Evolutionary conservation across 1,140 invertebrate species (phyloP), one percentile per base, ranked within the genome.

Genomic region (Bombus fervidus): DNA sequence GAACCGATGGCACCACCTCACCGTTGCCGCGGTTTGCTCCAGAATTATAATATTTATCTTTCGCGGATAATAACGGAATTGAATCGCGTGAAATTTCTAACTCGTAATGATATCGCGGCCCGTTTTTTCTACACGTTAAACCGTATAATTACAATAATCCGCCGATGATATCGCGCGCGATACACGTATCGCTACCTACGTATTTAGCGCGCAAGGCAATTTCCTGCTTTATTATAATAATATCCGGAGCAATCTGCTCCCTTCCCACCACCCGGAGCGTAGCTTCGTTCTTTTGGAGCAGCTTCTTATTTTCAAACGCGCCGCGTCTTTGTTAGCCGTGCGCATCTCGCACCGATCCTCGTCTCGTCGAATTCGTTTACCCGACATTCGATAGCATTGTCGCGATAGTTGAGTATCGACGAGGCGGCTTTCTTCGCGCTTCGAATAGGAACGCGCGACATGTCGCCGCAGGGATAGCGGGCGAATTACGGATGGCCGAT

Each of bases 201-300:
- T 88, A 90, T 91, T 91, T 91, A 91, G 87, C 90, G 87, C 66
- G 79, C 89, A 76, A 86, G 81, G 84, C 89, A 91, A 91, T 91
- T 91, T 91, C 90, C 90, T 90, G 83, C 86, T 90, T 90, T 90
- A 91, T 91, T 90, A 91, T 91, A 91, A 91, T 91, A 91, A 91
- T 91, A 91, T 91, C 90, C 90, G 90, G 90, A 79, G 89, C 85
- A 88, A 90, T 91, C 82, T 86, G 83, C 83, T 76, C 73, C 81
- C 79, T 78, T 72, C 81, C 79, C 71, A 34, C 82, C 74, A 74
- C 83, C 77, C 86, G 43, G 25, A 39, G 43, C 62, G 79, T 39
- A 39, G 9, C 64, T 2, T 68, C 47, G 37, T 41, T 39, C n/a
- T 69, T 28, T 59, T 18, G 10, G 75, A 72, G 87, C 57, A 83